A percentile compares a stretch with the other conserved stretches of the same genome.
These are phyloP conservation scores for Leuciscus waleckii DNA, from an alignment of 2,797 vertebrate genomes.

Conservation along the genomic window DNA sequence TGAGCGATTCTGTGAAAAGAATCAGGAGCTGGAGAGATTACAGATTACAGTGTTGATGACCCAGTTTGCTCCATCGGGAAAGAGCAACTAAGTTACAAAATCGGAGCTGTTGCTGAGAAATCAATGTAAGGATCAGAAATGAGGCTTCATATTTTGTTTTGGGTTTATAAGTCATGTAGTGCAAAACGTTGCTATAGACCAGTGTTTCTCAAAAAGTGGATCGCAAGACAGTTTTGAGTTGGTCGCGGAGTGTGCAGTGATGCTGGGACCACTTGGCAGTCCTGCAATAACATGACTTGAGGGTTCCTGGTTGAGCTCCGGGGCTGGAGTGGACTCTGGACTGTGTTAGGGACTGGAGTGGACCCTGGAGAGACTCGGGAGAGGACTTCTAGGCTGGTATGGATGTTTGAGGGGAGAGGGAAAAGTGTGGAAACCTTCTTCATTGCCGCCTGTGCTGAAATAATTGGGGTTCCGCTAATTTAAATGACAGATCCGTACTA, in stretches of 20 bases:
- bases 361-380: too few relatives aligned
- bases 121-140: background rate
- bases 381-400: too few relatives aligned
- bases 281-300: too few relatives aligned
- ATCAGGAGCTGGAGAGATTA: constrained; percentile 51
- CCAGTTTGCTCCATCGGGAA: constrained; percentile 17
- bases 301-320: too few relatives aligned
- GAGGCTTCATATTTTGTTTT: constrained; percentile 5
- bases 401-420: too few relatives aligned
- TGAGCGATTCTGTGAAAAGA: constrained; percentile 58
- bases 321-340: too few relatives aligned
- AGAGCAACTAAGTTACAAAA: background rate
- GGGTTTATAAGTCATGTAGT: background rate
- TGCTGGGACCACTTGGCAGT: too few relatives aligned
- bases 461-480: too few relatives aligned
- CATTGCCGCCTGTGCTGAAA: too few relatives aligned
- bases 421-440: too few relatives aligned
- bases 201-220: background rate
- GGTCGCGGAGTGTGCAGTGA: background rate
- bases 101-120: constrained; percentile 15
- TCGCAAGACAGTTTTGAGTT: background rate
- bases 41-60: constrained; percentile 67
- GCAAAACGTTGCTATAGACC: background rate
- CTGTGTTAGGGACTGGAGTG: too few relatives aligned
- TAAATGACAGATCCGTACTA: too few relatives aligned